A percentile compares a stretch with the other conserved stretches of the same genome.
These are phyloP conservation scores for Thereuonema tuberculata DNA, from an alignment of 1,140 invertebrate species.

Conservation along the genomic window DNA sequence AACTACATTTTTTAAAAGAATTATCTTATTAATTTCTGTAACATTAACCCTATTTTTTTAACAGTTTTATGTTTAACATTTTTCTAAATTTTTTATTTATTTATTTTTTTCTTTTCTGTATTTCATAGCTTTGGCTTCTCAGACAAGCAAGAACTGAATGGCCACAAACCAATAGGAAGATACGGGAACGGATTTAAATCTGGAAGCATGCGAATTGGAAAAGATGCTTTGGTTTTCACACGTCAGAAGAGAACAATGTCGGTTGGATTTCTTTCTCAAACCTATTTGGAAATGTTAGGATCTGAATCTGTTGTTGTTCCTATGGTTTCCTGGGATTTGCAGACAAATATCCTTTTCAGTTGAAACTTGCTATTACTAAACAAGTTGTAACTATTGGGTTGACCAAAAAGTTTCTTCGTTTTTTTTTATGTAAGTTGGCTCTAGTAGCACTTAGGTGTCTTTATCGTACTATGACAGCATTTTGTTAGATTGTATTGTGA, in stretches of 20 bases:
- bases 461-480: not conserved
- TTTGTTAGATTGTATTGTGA: no score
- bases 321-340: conserved; percentile 1
- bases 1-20: no score
- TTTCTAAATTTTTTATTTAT: no score
- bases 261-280: conserved; percentile 1
- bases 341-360: not conserved
- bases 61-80: no score
- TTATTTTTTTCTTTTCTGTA: not conserved
- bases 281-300: not conserved
- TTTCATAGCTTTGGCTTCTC: conserved; percentile 1
- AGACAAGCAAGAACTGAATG: not conserved
- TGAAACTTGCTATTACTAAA: not conserved
- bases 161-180: not conserved
- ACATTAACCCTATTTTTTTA: no score
- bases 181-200: conserved; percentile 8
- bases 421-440: no score
- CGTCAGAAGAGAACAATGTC: not conserved
- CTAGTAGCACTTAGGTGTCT: no score
- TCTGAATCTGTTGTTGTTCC: conserved; percentile 1
- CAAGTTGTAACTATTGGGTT: no score
- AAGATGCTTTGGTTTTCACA: conserved; percentile 2
- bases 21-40: no score
- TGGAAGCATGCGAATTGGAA: not conserved
- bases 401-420: no score